These are phyloP conservation scores for Phlogophora meticulosa DNA, from an alignment of 2,888 invertebrate species.

Conservation along the genomic window DNA sequence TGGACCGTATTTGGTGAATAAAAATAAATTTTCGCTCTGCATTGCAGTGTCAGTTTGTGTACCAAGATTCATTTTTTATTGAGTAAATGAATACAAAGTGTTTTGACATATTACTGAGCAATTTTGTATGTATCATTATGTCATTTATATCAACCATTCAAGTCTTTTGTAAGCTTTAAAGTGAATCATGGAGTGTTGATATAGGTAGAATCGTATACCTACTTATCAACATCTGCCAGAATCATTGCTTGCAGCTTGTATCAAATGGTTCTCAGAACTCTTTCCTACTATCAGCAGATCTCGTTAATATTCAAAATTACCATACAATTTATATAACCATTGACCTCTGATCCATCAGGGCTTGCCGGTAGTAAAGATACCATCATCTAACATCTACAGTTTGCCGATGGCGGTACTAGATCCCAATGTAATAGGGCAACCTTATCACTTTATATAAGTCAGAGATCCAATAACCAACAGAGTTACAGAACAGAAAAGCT, in stretches of 20 bases:
- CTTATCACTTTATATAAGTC: slow-evolving; percentile 42
- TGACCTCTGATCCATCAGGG: slow-evolving; percentile 46
- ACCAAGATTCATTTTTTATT: slow-evolving; percentile 53
- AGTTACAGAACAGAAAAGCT: slow-evolving; percentile 42
- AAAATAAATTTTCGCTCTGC: slow-evolving; percentile 64
- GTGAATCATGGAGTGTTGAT: slow-evolving; percentile 8
- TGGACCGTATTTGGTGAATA: slow-evolving; percentile 66
- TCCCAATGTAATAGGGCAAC: slow-evolving; percentile 46
- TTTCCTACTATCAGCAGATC: slow-evolving; percentile 30
- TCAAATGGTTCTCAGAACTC: slow-evolving; percentile 17
- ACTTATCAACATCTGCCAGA: background rate
- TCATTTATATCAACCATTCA: slow-evolving; percentile 18
- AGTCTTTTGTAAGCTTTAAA: slow-evolving; percentile 32
- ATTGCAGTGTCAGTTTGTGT: slow-evolving; percentile 61
- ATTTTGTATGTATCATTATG: slow-evolving; percentile 41
- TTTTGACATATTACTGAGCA: slow-evolving; percentile 58
- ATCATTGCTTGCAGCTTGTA: slow-evolving; percentile 3
- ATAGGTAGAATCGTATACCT: background rate
- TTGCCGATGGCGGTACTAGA: slow-evolving; percentile 55
- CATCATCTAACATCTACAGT: slow-evolving; percentile 52
- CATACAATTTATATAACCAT: slow-evolving; percentile 40
- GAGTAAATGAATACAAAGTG: slow-evolving; percentile 47
- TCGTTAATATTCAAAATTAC: slow-evolving; percentile 39
- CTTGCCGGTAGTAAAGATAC: slow-evolving; percentile 50
- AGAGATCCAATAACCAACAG: slow-evolving; percentile 26